Evolutionary conservation across 2,888 invertebrate species (phyloP).

Genomic region (Orthosia cruda): DNA sequence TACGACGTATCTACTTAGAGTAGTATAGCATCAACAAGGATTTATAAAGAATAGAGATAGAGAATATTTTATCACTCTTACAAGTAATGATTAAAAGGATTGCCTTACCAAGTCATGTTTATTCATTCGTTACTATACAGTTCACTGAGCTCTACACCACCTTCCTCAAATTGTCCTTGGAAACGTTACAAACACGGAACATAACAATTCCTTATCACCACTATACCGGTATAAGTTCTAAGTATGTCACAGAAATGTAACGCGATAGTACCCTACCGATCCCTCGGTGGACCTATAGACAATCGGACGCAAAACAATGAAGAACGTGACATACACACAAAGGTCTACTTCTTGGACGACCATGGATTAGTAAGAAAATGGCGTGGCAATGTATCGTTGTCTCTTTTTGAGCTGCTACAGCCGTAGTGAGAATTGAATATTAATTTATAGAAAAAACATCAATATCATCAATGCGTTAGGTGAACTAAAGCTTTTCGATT

Average conservation of each 20-base stretch:
- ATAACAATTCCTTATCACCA: constrained; percentile 50
- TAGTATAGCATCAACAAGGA: neutral
- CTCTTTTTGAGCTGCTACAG: constrained; percentile 1
- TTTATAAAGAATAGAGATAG: neutral
- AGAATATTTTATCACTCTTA: neutral
- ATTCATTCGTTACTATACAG: neutral
- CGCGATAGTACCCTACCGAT: constrained; percentile 53
- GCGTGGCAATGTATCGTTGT: neutral
- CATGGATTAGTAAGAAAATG: constrained; percentile 22
- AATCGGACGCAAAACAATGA: constrained; percentile 69
- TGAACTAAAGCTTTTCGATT: no score
- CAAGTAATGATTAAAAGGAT: no score
- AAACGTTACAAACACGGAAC: constrained; percentile 3
- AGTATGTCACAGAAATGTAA: constrained; percentile 65
- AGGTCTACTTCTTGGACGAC: constrained; percentile 54
- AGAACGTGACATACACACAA: constrained; percentile 69
- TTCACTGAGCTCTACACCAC: neutral
- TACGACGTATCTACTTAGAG: no score
- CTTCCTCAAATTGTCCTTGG: constrained; percentile 1
- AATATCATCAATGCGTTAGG: no score
- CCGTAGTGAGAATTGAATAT: neutral
- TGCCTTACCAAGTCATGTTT: neutral
- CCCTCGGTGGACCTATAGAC: constrained; percentile 48
- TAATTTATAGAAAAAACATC: no score
- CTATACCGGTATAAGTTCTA: constrained; percentile 30